Percentiles rank a stretch among this genome's conserved stretches.
Conservation (phyloP, 1,140 invertebrate genomes). For the Achroia grisella region DNA sequence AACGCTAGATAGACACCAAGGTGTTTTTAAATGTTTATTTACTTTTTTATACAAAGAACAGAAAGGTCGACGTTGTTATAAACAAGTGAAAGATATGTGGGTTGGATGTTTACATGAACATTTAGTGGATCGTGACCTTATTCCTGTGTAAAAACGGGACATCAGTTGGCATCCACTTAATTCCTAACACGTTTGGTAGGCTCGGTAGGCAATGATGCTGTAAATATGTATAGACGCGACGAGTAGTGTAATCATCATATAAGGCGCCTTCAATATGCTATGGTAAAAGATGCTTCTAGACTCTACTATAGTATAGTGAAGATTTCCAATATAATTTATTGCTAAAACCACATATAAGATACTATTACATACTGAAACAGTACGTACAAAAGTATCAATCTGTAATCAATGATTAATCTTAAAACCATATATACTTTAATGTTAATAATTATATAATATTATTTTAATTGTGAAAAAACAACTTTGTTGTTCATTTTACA, state of each 20-base stretch:
- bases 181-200: slow-evolving; percentile 44
- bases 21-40: too few relatives aligned
- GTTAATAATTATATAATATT: too few relatives aligned
- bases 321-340: too few relatives aligned
- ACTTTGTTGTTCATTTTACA: too few relatives aligned
- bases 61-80: not conserved
- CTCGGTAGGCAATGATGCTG: slow-evolving; percentile 23
- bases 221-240: slow-evolving; percentile 16
- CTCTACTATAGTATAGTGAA: not conserved
- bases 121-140: slow-evolving; percentile 32
- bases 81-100: slow-evolving; percentile 1
- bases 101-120: slow-evolving; percentile 29
- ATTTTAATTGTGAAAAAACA: too few relatives aligned
- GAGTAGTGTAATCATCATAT: not conserved
- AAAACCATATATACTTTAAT: too few relatives aligned
- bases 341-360: not conserved
- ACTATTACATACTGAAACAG: not conserved
- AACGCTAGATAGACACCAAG: too few relatives aligned
- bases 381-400: too few relatives aligned
- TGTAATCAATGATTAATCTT: too few relatives aligned
- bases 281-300: not conserved
- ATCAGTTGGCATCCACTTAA: slow-evolving; percentile 18
- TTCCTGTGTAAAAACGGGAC: slow-evolving; percentile 31
- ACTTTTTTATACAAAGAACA: too few relatives aligned
- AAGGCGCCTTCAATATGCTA: slow-evolving; percentile 6